A percentile compares a stretch with the other conserved stretches of the same genome.
Conservation (phyloP, 2,888 invertebrate genomes). For the Synergus gifuensis region DNA sequence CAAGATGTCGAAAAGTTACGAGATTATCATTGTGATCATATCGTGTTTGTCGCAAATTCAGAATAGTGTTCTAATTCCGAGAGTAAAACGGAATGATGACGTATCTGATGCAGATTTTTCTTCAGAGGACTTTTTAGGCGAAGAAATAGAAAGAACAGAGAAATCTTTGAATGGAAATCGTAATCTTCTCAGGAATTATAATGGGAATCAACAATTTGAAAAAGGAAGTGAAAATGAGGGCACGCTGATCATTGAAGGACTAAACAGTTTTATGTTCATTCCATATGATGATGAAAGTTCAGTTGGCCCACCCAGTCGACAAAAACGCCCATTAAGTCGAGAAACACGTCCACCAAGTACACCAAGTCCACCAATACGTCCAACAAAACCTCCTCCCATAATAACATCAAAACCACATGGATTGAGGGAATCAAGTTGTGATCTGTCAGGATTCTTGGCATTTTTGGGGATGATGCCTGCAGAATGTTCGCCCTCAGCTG, state of each 20-base stretch:
- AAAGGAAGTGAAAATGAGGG: background rate
- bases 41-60: conserved; percentile 4
- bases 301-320: no score
- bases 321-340: no score
- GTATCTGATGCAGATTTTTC: background rate
- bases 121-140: background rate
- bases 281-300: background rate
- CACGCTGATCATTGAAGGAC: conserved; percentile 11
- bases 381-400: background rate
- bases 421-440: background rate
- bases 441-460: background rate
- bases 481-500: background rate
- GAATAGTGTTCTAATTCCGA: background rate
- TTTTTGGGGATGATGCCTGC: background rate
- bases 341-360: background rate
- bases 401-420: background rate
- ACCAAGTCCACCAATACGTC: background rate
- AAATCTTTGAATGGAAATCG: no score
- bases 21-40: background rate
- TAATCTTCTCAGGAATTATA: no score
- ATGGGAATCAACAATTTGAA: no score
- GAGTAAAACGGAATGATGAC: background rate
- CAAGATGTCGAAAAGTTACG: background rate
- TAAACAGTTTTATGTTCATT: conserved; percentile 17
- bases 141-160: background rate